A percentile compares a stretch with the other conserved stretches of the same genome.
phyloP scores from a whole-genome alignment of 2,888 invertebrate species.

The Erebia palarica region DNA sequence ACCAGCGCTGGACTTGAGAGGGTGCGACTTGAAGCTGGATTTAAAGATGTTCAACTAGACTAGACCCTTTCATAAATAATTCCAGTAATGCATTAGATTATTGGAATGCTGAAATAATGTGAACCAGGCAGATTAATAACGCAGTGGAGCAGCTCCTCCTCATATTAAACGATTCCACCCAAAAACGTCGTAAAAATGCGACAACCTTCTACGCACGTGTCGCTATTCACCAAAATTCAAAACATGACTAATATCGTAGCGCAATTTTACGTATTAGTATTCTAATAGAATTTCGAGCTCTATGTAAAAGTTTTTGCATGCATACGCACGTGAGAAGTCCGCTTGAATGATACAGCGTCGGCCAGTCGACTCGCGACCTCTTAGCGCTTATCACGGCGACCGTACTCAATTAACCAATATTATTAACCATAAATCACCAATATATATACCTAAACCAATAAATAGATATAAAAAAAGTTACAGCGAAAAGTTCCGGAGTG shows the following conservation, averaged over 20 bases:
- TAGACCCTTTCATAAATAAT: too few species aligned
- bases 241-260: slow-evolving; percentile 22
- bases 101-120: too few species aligned
- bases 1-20: too few species aligned
- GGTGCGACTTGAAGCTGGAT: too few species aligned
- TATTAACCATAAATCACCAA: slow-evolving; percentile 20
- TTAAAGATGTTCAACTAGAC: too few species aligned
- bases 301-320: slow-evolving; percentile 75
- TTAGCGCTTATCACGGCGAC: slow-evolving; percentile 71
- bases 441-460: neutral
- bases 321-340: slow-evolving; percentile 63
- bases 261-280: slow-evolving; percentile 41
- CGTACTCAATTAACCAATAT: slow-evolving; percentile 24
- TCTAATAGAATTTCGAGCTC: slow-evolving; percentile 63
- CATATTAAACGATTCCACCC: neutral
- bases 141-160: neutral
- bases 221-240: slow-evolving; percentile 21
- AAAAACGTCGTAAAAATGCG: neutral
- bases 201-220: slow-evolving; percentile 20
- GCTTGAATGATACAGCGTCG: slow-evolving; percentile 68
- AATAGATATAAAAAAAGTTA: neutral
- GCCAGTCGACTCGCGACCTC: slow-evolving; percentile 74
- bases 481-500: slow-evolving; percentile 7
- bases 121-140: neutral
- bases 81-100: too few species aligned